These are phyloP conservation scores for Sinocyclocheilus rhinocerous DNA, from an alignment of 2,113 vertebrate genomes.

Conservation along the genomic window DNA sequence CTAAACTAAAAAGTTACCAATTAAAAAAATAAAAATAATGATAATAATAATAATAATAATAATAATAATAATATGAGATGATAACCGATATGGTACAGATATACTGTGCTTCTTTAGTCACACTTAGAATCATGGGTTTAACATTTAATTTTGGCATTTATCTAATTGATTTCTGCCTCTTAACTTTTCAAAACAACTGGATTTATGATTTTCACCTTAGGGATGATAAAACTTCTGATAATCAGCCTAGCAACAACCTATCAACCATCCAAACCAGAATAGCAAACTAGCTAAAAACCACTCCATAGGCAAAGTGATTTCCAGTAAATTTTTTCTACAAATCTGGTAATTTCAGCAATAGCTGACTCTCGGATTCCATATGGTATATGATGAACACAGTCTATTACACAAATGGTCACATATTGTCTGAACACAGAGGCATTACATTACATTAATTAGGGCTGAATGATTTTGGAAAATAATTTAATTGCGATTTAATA, in stretches of 20 bases:
- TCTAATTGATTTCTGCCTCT: neutral
- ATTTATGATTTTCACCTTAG: neutral
- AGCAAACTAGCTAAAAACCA: neutral
- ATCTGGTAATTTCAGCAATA: neutral
- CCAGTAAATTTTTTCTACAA: neutral
- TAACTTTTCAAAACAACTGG: neutral
- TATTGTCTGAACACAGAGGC: neutral
- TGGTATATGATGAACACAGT: slow-evolving; percentile 28
- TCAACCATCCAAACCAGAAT: neutral
- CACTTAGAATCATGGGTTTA: neutral
- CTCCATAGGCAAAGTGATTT: neutral
- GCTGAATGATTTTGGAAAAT: no score
- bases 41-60: no score
- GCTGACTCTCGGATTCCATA: slow-evolving; percentile 4
- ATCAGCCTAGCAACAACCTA: neutral
- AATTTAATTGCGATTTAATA: no score
- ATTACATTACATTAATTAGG: neutral
- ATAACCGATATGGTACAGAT: neutral
- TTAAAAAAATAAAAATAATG: no score
- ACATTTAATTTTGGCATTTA: neutral
- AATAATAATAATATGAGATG: neutral
- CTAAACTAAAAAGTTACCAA: no score
- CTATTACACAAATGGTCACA: neutral
- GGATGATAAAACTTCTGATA: neutral
- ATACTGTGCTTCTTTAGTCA: neutral